Conservation (phyloP, 2,888 invertebrate species). For the Trichogramma dendrolimi region DNA sequence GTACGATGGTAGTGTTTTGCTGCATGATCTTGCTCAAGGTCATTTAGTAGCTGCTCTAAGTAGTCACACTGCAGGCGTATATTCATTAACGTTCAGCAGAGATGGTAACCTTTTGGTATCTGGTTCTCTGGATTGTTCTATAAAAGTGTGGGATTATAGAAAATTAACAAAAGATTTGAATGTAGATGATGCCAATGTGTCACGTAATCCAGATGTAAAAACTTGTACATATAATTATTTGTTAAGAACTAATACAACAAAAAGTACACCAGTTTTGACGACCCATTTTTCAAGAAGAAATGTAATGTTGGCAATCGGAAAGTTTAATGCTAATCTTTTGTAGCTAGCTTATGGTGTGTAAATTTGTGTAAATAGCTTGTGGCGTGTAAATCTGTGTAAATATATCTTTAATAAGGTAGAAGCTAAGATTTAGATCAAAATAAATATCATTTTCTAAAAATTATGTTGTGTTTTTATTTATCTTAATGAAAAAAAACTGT, state of each 20-base stretch:
- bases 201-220: slow-evolving; percentile 69
- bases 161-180: slow-evolving; percentile 82
- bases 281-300: slow-evolving; percentile 94
- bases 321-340: slow-evolving; percentile 15
- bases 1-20: slow-evolving; percentile 72
- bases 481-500: too few species aligned
- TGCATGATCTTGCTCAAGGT: slow-evolving; percentile 91
- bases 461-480: too few species aligned
- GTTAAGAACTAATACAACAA: slow-evolving; percentile 86
- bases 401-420: too few species aligned
- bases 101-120: slow-evolving; percentile 86
- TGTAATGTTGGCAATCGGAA: slow-evolving; percentile 79
- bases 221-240: slow-evolving; percentile 73
- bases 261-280: slow-evolving; percentile 81
- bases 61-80: slow-evolving; percentile 73
- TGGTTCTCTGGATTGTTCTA: slow-evolving; percentile 79
- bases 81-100: slow-evolving; percentile 81
- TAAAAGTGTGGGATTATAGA: slow-evolving; percentile 92
- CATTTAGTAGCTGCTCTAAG: slow-evolving; percentile 74
- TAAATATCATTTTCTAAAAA: too few species aligned
- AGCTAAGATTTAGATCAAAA: too few species aligned
- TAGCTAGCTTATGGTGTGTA: too few species aligned
- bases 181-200: slow-evolving; percentile 74
- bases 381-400: too few species aligned
- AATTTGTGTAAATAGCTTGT: too few species aligned